Percentiles rank a stretch among this genome's conserved stretches.
phyloP scores from a whole-genome alignment of 2,113 vertebrate species.

The Cheilinus undulatus region DNA sequence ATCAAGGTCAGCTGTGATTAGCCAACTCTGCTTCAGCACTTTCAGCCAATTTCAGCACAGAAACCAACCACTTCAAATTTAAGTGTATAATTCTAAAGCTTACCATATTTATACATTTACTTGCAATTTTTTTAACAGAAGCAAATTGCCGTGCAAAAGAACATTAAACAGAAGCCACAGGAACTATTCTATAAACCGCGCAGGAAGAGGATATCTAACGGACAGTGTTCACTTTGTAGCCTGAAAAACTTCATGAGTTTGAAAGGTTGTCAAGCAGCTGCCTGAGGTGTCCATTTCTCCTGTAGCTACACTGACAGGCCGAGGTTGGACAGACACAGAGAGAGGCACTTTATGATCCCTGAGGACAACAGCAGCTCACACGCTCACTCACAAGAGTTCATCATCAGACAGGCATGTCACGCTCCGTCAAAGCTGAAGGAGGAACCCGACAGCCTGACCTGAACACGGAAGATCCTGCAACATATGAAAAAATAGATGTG shows the following conservation, averaged over 20 bases:
- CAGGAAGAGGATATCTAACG: too few species aligned
- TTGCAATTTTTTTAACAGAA: too few species aligned
- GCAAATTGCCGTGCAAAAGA: too few species aligned
- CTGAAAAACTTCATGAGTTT: background rate
- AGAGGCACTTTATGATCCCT: constrained; percentile 49
- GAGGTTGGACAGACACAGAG: constrained; percentile 45
- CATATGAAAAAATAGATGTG: constrained; percentile 10
- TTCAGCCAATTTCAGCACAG: background rate
- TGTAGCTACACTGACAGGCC: constrained; percentile 24
- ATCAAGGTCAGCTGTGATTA: constrained; percentile 6
- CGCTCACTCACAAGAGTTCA: constrained; percentile 58
- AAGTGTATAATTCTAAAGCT: too few species aligned
- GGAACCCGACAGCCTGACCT: constrained; percentile 29
- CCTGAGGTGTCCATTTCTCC: constrained; percentile 12
- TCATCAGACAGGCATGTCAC: constrained; percentile 50
- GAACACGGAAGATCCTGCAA: constrained; percentile 18
- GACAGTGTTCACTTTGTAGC: too few species aligned
- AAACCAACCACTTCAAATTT: constrained; percentile 4
- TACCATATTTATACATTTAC: too few species aligned
- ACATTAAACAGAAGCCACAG: too few species aligned
- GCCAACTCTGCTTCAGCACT: background rate
- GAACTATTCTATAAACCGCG: too few species aligned
- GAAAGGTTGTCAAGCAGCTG: background rate
- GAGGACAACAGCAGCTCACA: constrained; percentile 1
- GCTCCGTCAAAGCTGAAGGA: constrained; percentile 59